These are phyloP conservation scores for Drosophila birchii DNA, from an alignment of 2,888 invertebrate genomes.

Conservation along the genomic window DNA sequence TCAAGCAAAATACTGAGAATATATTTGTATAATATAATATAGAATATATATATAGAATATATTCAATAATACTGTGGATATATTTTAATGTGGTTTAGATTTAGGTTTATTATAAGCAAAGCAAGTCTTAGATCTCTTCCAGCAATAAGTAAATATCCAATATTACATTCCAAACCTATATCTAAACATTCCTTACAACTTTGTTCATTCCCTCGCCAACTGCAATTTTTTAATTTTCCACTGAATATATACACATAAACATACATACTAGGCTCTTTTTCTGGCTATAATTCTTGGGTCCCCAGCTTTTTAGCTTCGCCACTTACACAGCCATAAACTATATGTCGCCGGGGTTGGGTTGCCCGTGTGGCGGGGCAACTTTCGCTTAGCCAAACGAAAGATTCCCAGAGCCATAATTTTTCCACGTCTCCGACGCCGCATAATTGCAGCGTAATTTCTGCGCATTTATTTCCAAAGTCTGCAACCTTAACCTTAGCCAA, in stretches of 20 bases:
- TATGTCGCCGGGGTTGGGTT: constrained; percentile 35
- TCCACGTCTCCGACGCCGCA: constrained; percentile 71
- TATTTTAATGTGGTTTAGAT: too few species aligned
- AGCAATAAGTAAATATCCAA: background rate
- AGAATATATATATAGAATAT: too few species aligned
- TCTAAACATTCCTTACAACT: background rate
- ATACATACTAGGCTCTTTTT: background rate
- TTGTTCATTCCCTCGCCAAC: too few species aligned
- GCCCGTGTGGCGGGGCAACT: constrained; percentile 46
- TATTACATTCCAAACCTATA: background rate
- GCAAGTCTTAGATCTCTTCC: background rate
- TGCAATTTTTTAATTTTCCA: constrained; percentile 52
- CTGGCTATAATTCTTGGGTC: constrained; percentile 11
- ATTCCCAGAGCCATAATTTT: constrained; percentile 76
- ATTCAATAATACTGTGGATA: too few species aligned
- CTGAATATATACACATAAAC: background rate
- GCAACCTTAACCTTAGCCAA: constrained; percentile 68
- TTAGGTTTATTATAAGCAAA: too few species aligned
- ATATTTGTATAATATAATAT: too few species aligned
- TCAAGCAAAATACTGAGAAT: too few species aligned
- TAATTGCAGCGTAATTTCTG: constrained; percentile 76
- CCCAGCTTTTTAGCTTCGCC: constrained; percentile 42
- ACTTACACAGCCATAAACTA: constrained; percentile 73
- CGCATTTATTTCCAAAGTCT: constrained; percentile 74
- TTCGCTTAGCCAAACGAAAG: constrained; percentile 58